A percentile compares a stretch with the other conserved stretches of the same genome.
These are phyloP conservation scores for Neopipo cinnamomea DNA, from an alignment of 2,113 vertebrate genomes.

Conservation along the genomic window DNA sequence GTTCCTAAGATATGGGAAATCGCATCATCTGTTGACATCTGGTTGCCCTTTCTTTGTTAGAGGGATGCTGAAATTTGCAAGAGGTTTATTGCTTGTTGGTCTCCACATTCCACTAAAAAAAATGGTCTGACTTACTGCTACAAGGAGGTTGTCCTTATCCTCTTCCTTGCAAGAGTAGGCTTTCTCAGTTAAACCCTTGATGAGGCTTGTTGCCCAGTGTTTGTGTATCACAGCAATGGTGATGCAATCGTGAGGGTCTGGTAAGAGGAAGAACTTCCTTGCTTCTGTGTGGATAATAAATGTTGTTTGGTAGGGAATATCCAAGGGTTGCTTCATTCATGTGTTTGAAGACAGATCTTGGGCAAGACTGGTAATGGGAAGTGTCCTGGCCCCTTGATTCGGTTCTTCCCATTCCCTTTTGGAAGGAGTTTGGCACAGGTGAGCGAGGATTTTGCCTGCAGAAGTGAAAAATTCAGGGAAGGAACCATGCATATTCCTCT, in stretches of 20 bases:
- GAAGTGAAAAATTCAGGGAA: background rate
- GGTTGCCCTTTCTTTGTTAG: background rate
- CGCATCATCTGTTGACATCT: rapidly evolving
- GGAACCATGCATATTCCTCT: background rate
- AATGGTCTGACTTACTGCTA: background rate
- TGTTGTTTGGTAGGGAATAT: background rate
- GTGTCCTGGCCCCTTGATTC: background rate
- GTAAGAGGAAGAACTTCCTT: background rate
- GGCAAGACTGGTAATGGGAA: background rate
- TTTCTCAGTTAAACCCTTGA: background rate
- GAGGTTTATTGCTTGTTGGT: background rate
- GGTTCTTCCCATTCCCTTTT: background rate
- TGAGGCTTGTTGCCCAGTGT: background rate
- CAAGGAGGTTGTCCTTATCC: background rate
- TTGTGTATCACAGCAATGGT: background rate
- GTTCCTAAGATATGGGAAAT: background rate
- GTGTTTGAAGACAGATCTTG: background rate
- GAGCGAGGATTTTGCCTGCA: background rate
- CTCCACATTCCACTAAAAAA: background rate
- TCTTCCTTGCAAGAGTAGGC: background rate
- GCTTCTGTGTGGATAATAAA: background rate
- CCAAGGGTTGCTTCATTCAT: background rate
- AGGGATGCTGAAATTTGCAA: background rate
- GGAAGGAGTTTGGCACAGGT: background rate
- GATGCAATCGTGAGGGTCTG: background rate